These are phyloP conservation scores for Empidonax alnorum DNA, from an alignment of 2,113 vertebrate genomes.

Conservation along the genomic window DNA sequence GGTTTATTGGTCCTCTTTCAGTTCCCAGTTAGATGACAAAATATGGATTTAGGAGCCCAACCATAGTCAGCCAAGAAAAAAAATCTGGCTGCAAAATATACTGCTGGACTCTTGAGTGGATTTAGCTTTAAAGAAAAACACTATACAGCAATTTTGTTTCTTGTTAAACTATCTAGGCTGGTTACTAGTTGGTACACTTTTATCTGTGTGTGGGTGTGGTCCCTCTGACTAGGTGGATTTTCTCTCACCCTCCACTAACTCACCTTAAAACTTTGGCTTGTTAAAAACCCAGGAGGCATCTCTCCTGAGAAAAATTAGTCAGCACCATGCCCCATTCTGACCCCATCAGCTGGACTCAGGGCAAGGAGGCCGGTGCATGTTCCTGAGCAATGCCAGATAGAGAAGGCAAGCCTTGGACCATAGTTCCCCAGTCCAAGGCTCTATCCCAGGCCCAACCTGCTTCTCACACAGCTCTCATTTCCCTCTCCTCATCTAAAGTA, in stretches of 20 bases:
- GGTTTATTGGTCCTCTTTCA: not conserved
- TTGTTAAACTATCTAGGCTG: not conserved
- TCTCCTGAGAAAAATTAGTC: not conserved
- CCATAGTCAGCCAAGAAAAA: not conserved
- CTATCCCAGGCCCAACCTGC: not conserved
- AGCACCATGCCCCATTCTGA: rapidly evolving
- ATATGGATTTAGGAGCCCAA: not conserved
- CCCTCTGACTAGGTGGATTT: not conserved
- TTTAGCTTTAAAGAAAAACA: not conserved
- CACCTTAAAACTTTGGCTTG: not conserved
- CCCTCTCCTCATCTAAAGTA: not conserved
- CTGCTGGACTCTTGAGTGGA: no score
- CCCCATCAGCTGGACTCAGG: not conserved
- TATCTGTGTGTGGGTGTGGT: rapidly evolving
- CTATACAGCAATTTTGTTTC: not conserved
- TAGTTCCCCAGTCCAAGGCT: not conserved
- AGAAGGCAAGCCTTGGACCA: not conserved
- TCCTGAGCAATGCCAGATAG: not conserved
- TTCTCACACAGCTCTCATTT: not conserved
- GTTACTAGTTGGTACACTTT: not conserved
- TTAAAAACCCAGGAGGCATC: not conserved
- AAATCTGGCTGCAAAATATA: not conserved
- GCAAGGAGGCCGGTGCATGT: rapidly evolving
- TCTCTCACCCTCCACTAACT: not conserved
- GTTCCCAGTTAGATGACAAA: not conserved